Conservation (phyloP, 2,113 vertebrate genomes). For the Danionella cerebrum region DNA sequence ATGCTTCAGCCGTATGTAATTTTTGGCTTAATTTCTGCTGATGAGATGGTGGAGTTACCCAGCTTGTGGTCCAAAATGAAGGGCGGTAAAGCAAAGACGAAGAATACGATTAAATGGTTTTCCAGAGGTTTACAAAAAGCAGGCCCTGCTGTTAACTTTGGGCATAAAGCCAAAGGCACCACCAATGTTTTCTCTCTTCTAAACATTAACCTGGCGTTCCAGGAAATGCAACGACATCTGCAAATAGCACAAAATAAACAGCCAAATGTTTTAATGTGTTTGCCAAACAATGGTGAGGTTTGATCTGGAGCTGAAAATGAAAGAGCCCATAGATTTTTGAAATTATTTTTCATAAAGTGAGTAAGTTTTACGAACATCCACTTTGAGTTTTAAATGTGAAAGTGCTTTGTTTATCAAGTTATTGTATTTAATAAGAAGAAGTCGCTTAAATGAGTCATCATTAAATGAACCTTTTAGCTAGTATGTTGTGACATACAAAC, state of each 20-base stretch:
- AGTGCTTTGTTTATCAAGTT: too few species aligned
- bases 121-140: slow-evolving; percentile 1
- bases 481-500: too few species aligned
- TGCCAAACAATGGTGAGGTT: not conserved
- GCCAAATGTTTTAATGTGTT: not conserved
- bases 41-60: not conserved
- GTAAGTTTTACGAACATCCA: too few species aligned
- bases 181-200: not conserved
- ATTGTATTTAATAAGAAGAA: too few species aligned
- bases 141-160: not conserved
- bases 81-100: not conserved
- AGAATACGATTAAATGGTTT: not conserved
- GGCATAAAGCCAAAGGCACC: not conserved
- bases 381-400: too few species aligned
- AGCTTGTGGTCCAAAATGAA: slow-evolving; percentile 8
- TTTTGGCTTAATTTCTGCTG: slow-evolving; percentile 7
- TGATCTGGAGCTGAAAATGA: not conserved
- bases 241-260: not conserved
- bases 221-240: not conserved
- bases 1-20: too few species aligned
- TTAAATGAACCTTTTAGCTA: too few species aligned
- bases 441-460: too few species aligned
- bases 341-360: too few species aligned
- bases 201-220: not conserved
- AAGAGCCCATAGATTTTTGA: not conserved